A percentile compares a stretch with the other conserved stretches of the same genome.
Evolutionary conservation across 2,888 invertebrate genomes (phyloP).

Genomic region (Eupithecia subfuscata): DNA sequence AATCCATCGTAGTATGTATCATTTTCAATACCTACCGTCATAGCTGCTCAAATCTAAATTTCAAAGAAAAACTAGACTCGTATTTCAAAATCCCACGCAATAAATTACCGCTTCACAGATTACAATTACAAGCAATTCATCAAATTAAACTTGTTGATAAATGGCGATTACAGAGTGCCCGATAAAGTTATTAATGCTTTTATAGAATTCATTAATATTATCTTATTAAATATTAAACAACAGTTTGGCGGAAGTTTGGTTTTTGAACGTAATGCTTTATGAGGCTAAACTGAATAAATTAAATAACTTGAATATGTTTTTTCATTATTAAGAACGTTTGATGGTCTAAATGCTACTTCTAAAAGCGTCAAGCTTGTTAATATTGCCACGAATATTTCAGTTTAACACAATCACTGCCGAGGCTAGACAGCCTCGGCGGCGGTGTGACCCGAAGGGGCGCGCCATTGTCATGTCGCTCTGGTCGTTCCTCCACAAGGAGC

Average conservation of each 20-base stretch:
- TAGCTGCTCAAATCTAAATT: not conserved
- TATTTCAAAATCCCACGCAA: conserved; percentile 9
- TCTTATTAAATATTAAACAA: conserved; percentile 40
- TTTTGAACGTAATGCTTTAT: conserved; percentile 41
- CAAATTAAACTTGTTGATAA: conserved; percentile 30
- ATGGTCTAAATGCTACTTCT: not conserved
- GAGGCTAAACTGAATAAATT: not conserved
- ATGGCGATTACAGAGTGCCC: conserved; percentile 37
- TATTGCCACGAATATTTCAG: no score
- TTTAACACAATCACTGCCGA: no score
- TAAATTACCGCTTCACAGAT: conserved; percentile 21
- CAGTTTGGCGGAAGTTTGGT: conserved; percentile 44
- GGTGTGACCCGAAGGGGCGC: no score
- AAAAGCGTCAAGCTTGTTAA: no score
- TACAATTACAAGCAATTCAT: conserved; percentile 25
- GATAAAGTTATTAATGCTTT: conserved; percentile 42
- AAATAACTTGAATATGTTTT: not conserved
- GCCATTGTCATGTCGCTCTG: no score
- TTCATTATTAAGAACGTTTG: not conserved
- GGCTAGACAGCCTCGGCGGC: no score
- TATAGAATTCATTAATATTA: conserved; percentile 45
- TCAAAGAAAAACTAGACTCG: conserved; percentile 1
- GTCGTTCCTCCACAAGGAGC: no score
- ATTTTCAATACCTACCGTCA: no score
- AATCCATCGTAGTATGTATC: no score